Conservation (phyloP, 2,797 vertebrate species). For the Gambusia yucatana region DNA sequence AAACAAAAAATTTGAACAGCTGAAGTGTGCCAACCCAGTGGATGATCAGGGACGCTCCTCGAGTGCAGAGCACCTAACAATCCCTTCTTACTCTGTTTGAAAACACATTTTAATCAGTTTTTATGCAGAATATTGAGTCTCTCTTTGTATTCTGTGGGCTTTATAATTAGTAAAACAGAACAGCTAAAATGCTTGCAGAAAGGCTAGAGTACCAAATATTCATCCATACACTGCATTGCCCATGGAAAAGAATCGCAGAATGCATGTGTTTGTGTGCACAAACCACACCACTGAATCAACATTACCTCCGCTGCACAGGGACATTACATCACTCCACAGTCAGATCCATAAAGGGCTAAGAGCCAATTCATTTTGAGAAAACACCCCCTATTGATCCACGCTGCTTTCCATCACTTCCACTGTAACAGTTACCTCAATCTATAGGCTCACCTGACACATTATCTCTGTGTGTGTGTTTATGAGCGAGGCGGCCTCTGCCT, state of each 20-base stretch:
- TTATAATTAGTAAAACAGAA: neutral
- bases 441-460: conserved; percentile 71
- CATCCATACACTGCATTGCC: neutral
- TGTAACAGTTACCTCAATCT: conserved; percentile 73
- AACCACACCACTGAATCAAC: conserved; percentile 63
- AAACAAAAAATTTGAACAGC: neutral
- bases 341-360: conserved; percentile 78
- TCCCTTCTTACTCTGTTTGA: neutral
- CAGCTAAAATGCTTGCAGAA: neutral
- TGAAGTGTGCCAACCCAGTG: neutral
- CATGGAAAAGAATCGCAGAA: conserved; percentile 9
- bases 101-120: neutral
- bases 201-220: neutral
- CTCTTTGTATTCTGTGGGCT: neutral
- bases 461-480: conserved; percentile 56
- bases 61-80: neutral
- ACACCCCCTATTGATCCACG: conserved; percentile 77
- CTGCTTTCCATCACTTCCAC: conserved; percentile 77
- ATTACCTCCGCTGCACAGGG: conserved; percentile 61
- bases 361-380: conserved; percentile 81
- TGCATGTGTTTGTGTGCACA: conserved; percentile 45
- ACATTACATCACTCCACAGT: conserved; percentile 73
- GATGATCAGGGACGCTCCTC: neutral
- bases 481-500: conserved; percentile 16
- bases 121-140: neutral